Conservation (phyloP, 2,888 invertebrate genomes). For the Drosophila quinaria region DNA sequence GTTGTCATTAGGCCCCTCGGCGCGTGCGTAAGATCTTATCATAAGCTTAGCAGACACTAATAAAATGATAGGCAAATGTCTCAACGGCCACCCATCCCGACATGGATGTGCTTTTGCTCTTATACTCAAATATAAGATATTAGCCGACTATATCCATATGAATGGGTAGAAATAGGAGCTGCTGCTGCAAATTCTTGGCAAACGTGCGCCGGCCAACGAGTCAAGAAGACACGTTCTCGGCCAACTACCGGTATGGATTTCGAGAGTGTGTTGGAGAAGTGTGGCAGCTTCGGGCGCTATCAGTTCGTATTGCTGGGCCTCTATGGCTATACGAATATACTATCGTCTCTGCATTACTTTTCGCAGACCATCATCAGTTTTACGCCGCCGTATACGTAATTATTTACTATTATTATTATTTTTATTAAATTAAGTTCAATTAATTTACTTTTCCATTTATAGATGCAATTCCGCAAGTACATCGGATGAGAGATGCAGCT, state of each 20-base stretch:
- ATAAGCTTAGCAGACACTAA: background rate
- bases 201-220: conserved; percentile 39
- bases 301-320: conserved; percentile 86
- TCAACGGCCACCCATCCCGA: background rate
- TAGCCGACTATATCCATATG: background rate
- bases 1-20: conserved; percentile 2
- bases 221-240: conserved; percentile 16
- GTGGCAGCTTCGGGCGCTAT: conserved; percentile 87
- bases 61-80: conserved; percentile 22
- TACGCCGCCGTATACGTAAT: conserved; percentile 86
- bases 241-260: conserved; percentile 84
- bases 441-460: background rate
- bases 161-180: conserved; percentile 18
- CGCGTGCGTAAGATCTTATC: conserved; percentile 32
- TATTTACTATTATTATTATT: background rate
- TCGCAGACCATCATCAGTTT: conserved; percentile 88
- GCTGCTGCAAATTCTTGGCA: conserved; percentile 12
- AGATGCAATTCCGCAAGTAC: conserved; percentile 76
- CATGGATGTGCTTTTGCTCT: background rate
- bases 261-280: conserved; percentile 86
- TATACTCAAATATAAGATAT: conserved; percentile 4
- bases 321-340: conserved; percentile 87
- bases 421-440: background rate
- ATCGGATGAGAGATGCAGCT: conserved; percentile 37
- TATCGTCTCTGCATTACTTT: conserved; percentile 88